These are phyloP conservation scores for Mirza zaza DNA, from an alignment of 2,113 vertebrate genomes.

Conservation along the genomic window DNA sequence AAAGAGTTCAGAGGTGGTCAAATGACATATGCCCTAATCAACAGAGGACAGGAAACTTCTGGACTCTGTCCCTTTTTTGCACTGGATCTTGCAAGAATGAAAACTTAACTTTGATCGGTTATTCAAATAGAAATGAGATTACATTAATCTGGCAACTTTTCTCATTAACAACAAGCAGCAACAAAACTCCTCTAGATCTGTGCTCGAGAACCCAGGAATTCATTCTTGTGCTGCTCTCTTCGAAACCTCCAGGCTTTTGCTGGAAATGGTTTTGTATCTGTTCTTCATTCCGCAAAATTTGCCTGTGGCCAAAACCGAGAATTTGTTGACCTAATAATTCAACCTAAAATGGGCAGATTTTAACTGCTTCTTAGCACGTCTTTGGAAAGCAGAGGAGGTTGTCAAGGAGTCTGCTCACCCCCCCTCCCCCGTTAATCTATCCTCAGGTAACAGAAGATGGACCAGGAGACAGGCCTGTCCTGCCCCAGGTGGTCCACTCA, in stretches of 20 bases:
- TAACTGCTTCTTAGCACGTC: not conserved
- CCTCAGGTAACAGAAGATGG: not conserved
- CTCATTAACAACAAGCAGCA: not conserved
- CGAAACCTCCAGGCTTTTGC: not conserved
- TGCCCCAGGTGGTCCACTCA: not conserved
- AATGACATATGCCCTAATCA: not conserved
- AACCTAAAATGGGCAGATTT: not conserved
- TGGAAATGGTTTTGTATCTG: not conserved
- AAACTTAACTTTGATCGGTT: not conserved
- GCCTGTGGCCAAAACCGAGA: not conserved
- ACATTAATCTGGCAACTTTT: not conserved
- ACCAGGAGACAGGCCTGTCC: not conserved
- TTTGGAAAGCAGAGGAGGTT: not conserved
- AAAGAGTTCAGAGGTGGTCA: not conserved
- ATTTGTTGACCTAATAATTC: too few species aligned
- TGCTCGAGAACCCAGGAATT: not conserved
- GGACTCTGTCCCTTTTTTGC: not conserved
- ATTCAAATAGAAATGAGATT: not conserved
- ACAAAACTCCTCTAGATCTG: not conserved
- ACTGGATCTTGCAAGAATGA: not conserved
- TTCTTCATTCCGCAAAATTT: not conserved
- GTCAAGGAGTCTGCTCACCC: too few species aligned
- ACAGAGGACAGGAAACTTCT: not conserved
- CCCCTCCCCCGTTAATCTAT: not conserved
- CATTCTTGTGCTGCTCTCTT: not conserved